Base-by-base conservation (phyloP, 2,113 vertebrate species). In the Sceloporus tristichus region DNA sequence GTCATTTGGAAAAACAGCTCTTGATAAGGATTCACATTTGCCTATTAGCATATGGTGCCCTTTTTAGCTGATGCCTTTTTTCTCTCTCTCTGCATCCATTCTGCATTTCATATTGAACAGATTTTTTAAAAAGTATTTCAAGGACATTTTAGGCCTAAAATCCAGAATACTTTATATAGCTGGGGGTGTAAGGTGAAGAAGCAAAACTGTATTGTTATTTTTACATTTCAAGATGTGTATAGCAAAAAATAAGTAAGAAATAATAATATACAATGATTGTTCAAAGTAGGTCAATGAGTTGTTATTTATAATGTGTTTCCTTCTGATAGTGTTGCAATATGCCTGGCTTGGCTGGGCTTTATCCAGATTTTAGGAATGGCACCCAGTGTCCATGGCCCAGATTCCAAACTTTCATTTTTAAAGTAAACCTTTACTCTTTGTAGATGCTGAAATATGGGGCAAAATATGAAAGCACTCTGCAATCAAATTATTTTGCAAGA, bases 81-180 rank as follows among this genome's bases (percentile, higher is more conserved):
- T 79, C 84, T 6, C 86, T 75, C 29, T 1, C 5, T 66, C 40
- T 85, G 11, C 66, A 83, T 4, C 59, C 75, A 19, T 81, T 25
- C n/a, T 82, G 29, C 79, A 85, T 40, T 73, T 91, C 82, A 79
- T 1, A 71, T 71, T 84, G 23, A 38, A 38, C 9, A 19, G 0
- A n/a, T 79, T 86, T 74, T 70, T 82, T 82, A 62, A 62, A 56
- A 75, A 66, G 85, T 9, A 73, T 78, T 92, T 65, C 79, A 85
- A 91, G 91, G 89, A 48, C 27, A 87, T 27, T 2, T 88, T 65
- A 21, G 89, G 89, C 91, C 42, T 78, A 27, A 93, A n/a, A 88
- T 40, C 65, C n/a, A 42, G 29, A 9, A 1, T 90, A 5, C 90
- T 89, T 92, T 34, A 48, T 21, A 83, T 62, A 86, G 78, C 78